Conservation (phyloP, 2,888 invertebrate species). For the Ectemnius cavifrons region DNA sequence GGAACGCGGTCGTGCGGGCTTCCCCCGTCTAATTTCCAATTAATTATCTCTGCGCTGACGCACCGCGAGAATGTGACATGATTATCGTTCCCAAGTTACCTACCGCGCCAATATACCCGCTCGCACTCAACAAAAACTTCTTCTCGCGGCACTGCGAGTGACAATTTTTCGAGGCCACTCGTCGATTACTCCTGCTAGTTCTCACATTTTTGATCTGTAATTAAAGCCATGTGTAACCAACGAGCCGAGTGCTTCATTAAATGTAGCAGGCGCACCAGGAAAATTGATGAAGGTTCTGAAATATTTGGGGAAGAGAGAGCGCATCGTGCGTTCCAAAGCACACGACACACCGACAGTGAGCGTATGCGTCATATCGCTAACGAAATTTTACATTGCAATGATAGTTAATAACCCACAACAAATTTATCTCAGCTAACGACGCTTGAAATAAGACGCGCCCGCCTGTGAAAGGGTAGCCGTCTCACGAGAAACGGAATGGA, state of each 20-base stretch:
- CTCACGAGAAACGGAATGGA: neutral
- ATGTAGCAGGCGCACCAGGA: neutral
- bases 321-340: neutral
- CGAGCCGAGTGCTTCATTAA: conserved; percentile 6
- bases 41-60: conserved; percentile 60
- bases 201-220: conserved; percentile 37
- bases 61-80: conserved; percentile 60
- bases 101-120: conserved; percentile 1
- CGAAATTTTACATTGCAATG: conserved; percentile 44
- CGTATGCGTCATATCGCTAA: conserved; percentile 24
- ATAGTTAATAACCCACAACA: conserved; percentile 45
- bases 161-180: conserved; percentile 4
- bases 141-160: conserved; percentile 9
- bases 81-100: conserved; percentile 54
- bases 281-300: no score
- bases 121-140: conserved; percentile 1
- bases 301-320: neutral
- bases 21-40: conserved; percentile 59
- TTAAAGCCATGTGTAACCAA: conserved; percentile 40
- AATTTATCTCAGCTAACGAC: conserved; percentile 58
- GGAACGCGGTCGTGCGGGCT: conserved; percentile 16
- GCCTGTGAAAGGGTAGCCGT: neutral
- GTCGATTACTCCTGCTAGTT: conserved; percentile 8
- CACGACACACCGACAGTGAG: neutral
- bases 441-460: conserved; percentile 58